phyloP scores from a whole-genome alignment of 2,888 invertebrate genomes.

The Lepetodrilus schrolli region DNA sequence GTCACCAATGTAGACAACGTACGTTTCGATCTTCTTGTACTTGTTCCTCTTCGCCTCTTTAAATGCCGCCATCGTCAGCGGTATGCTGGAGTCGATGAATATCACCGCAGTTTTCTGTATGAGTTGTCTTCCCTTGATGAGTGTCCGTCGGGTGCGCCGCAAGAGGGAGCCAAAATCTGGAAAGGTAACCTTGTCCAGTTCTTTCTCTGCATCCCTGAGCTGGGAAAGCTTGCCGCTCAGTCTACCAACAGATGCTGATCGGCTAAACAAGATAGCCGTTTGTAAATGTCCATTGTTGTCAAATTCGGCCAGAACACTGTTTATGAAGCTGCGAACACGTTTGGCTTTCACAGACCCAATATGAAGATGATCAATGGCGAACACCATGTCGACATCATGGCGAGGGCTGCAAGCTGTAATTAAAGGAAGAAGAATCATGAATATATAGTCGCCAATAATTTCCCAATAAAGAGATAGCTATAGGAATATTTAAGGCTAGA shows the following conservation, averaged over 20 bases:
- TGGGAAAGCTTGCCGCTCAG: neutral
- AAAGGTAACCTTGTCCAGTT: conserved; percentile 26
- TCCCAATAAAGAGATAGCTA: too few species aligned
- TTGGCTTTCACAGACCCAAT: conserved; percentile 28
- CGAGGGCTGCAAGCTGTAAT: conserved; percentile 31
- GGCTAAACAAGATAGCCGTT: conserved; percentile 31
- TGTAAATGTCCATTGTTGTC: conserved; percentile 30
- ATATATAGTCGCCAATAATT: too few species aligned
- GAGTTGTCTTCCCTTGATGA: neutral
- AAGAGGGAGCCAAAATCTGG: conserved; percentile 33
- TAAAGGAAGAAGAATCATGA: too few species aligned
- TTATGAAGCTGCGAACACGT: conserved; percentile 31
- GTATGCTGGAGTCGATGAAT: conserved; percentile 35
- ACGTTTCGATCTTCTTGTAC: conserved; percentile 37
- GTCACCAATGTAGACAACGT: conserved; percentile 36
- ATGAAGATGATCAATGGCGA: conserved; percentile 37
- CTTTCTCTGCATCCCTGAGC: neutral
- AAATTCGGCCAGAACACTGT: conserved; percentile 29
- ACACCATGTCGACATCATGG: conserved; percentile 35
- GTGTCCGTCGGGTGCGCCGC: conserved; percentile 22
- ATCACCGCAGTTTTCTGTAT: conserved; percentile 36
- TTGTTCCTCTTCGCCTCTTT: conserved; percentile 29
- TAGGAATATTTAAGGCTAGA: too few species aligned
- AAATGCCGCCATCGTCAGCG: conserved; percentile 13
- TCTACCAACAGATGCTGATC: neutral